These are phyloP conservation scores for Rhinoderma darwinii DNA, from an alignment of 2,113 vertebrate species.

Conservation along the genomic window DNA sequence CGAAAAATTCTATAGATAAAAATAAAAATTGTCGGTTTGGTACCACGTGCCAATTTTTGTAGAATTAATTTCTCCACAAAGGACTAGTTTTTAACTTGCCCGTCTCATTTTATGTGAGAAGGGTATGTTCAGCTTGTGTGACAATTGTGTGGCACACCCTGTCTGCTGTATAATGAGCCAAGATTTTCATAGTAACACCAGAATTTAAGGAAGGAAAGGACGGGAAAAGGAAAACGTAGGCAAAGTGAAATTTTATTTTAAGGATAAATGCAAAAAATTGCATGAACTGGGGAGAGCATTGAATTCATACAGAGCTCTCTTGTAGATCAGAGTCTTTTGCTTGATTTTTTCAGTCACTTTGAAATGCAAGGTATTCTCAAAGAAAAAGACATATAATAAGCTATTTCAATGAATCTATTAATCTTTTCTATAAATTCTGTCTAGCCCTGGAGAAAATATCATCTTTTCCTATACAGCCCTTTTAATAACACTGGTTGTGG, in stretches of 20 bases:
- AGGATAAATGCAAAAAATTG: slow-evolving; percentile 24
- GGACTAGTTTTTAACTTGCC: background rate
- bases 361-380: background rate
- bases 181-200: slow-evolving; percentile 22
- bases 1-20: background rate
- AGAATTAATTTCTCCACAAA: background rate
- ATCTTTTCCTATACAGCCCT: background rate
- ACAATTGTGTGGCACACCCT: slow-evolving; percentile 35
- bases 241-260: slow-evolving; percentile 19
- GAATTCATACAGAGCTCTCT: background rate
- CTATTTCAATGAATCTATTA: background rate
- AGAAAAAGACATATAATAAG: background rate
- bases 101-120: background rate
- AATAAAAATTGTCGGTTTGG: background rate
- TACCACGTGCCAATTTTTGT: background rate
- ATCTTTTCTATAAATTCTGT: background rate
- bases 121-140: background rate
- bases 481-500: background rate
- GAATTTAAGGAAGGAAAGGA: slow-evolving; percentile 24
- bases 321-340: background rate
- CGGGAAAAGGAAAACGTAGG: slow-evolving; percentile 31
- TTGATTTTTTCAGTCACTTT: background rate
- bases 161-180: slow-evolving; percentile 28
- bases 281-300: background rate
- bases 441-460: background rate